These are phyloP conservation scores for Etheostoma cragini DNA, from an alignment of 2,113 vertebrate genomes.

Conservation along the genomic window DNA sequence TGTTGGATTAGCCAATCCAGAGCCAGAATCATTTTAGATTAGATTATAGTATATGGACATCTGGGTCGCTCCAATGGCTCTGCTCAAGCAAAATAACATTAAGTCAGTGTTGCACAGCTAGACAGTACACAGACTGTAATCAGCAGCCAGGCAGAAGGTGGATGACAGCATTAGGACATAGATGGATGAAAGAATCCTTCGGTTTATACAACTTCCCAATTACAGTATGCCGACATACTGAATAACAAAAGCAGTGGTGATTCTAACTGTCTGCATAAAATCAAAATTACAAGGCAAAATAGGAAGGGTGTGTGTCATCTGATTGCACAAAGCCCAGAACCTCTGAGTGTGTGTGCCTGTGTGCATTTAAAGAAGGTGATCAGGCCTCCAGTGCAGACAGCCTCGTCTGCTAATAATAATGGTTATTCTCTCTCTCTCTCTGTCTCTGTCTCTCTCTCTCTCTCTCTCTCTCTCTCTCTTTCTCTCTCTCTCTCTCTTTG, in stretches of 20 bases:
- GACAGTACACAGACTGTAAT: conserved; percentile 76
- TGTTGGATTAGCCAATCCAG: conserved; percentile 81
- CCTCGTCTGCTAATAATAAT: conserved; percentile 68
- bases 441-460: conserved; percentile 82
- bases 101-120: conserved; percentile 72
- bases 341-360: conserved; percentile 19
- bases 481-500: conserved; percentile 58
- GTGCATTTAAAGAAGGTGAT: conserved; percentile 75
- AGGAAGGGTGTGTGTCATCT: conserved; percentile 44
- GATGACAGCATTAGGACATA: conserved; percentile 62
- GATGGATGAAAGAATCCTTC: conserved; percentile 63
- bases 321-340: conserved; percentile 37
- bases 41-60: conserved; percentile 81
- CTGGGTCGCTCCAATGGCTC: conserved; percentile 70
- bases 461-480: conserved; percentile 59
- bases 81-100: conserved; percentile 74
- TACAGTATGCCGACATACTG: conserved; percentile 36
- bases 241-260: conserved; percentile 43
- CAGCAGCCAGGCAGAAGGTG: conserved; percentile 63
- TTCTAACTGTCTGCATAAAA: conserved; percentile 29
- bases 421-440: conserved; percentile 72
- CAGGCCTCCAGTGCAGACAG: conserved; percentile 72
- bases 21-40: conserved; percentile 77
- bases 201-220: conserved; percentile 68
- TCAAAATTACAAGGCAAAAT: conserved; percentile 54